A percentile compares a stretch with the other conserved stretches of the same genome.
Conservation (phyloP, 2,797 vertebrate species). For the Anas bahamensis region DNA sequence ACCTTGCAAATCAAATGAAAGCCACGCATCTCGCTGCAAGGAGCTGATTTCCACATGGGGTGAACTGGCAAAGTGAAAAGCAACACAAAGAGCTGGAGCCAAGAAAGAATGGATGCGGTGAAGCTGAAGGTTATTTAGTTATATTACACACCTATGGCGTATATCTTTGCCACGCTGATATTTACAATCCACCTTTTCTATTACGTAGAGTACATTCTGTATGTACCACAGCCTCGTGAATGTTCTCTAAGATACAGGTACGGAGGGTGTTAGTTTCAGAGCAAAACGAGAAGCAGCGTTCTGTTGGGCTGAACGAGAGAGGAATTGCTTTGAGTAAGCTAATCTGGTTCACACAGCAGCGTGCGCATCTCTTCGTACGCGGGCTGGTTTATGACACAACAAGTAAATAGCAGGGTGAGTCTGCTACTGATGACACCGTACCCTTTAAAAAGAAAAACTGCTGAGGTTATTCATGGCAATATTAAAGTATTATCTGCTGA, state of each 20-base stretch:
- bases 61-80: background rate
- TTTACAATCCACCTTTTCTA: background rate
- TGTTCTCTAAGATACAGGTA: background rate
- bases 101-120: background rate
- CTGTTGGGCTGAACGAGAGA: background rate
- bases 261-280: background rate
- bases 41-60: background rate
- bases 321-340: background rate
- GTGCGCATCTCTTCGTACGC: background rate
- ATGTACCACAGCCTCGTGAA: background rate
- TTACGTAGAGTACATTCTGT: background rate
- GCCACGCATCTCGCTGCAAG: background rate
- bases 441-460: background rate
- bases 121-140: background rate
- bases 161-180: background rate
- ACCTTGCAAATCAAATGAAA: background rate
- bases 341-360: background rate
- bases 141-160: background rate
- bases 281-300: background rate
- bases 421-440: background rate
- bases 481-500: background rate
- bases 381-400: background rate
- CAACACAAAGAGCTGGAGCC: background rate
- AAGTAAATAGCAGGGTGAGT: background rate
- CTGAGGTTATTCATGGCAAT: background rate